A percentile compares a stretch with the other conserved stretches of the same genome.
Evolutionary conservation across 2,888 invertebrate species (phyloP).

Genomic region (Altica lythri): DNA sequence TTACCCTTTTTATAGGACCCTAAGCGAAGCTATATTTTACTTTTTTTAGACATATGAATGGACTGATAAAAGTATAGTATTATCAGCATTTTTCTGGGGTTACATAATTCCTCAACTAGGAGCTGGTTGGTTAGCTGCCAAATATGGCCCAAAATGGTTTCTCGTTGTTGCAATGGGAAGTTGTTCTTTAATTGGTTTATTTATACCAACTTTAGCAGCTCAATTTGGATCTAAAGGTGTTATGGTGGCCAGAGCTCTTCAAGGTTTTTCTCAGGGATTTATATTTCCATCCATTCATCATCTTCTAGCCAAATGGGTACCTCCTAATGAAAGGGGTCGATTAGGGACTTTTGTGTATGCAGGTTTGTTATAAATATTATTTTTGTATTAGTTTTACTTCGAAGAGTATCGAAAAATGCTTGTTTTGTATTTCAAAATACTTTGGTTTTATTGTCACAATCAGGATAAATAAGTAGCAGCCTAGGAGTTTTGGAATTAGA

Average conservation of each 20-base stretch:
- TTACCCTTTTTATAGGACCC: too few relatives aligned
- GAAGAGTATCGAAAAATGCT: neutral
- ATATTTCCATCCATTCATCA: constrained; percentile 75
- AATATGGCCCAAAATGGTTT: constrained; percentile 75
- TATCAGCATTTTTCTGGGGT: constrained; percentile 83
- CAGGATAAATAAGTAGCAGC: too few relatives aligned
- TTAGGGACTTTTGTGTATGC: constrained; percentile 72
- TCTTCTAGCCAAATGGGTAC: constrained; percentile 78
- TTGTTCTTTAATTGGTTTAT: constrained; percentile 69
- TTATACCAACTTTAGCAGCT: constrained; percentile 71
- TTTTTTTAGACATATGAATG: constrained; percentile 55
- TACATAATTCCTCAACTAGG: constrained; percentile 76
- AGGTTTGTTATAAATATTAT: constrained; percentile 45
- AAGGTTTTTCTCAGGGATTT: constrained; percentile 77
- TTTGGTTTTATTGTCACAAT: neutral
- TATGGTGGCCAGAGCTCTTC: constrained; percentile 68
- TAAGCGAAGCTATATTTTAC: neutral
- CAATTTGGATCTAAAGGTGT: constrained; percentile 68
- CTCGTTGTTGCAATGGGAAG: constrained; percentile 63
- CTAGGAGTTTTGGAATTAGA: too few relatives aligned
- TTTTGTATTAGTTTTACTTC: neutral
- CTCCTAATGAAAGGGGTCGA: constrained; percentile 70
- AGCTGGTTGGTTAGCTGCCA: constrained; percentile 72
- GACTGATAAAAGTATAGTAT: constrained; percentile 62
- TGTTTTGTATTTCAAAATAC: neutral